Percentiles rank a stretch among this genome's conserved stretches.
These are phyloP conservation scores for Phylloscopus whistleri DNA, from an alignment of 2,113 vertebrate species.

Conservation along the genomic window DNA sequence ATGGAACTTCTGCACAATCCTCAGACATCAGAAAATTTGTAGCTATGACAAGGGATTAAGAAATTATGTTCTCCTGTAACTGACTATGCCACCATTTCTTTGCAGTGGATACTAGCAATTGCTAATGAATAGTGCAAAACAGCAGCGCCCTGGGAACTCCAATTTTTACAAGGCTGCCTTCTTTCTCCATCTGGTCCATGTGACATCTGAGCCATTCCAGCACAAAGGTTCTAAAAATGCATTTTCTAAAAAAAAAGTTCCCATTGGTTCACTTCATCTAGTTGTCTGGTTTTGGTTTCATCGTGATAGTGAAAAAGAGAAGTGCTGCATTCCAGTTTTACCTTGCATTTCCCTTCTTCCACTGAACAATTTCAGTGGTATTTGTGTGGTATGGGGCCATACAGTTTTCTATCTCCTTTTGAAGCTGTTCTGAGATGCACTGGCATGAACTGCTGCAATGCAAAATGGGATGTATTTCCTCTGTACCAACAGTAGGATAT, in stretches of 20 bases:
- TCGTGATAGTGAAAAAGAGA: not conserved
- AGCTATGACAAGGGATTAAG: not conserved
- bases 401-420: not conserved
- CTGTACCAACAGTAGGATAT: not conserved
- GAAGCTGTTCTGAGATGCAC: not conserved
- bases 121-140: not conserved
- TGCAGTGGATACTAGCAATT: not conserved
- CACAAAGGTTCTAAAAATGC: not conserved
- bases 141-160: not conserved
- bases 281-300: not conserved
- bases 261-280: not conserved
- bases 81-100: not conserved
- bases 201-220: not conserved
- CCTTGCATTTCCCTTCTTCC: not conserved
- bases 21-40: not conserved
- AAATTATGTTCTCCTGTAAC: not conserved
- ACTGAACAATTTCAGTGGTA: not conserved
- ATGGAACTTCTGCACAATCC: not conserved
- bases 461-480: not conserved
- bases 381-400: not conserved
- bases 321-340: not conserved
- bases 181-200: rapidly evolving
- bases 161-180: not conserved
- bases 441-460: not conserved
- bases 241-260: not conserved